Percentiles rank a stretch among this genome's conserved stretches.
Evolutionary conservation across 2,888 invertebrate genomes (phyloP).

Genomic region (Germaria angustata): DNA sequence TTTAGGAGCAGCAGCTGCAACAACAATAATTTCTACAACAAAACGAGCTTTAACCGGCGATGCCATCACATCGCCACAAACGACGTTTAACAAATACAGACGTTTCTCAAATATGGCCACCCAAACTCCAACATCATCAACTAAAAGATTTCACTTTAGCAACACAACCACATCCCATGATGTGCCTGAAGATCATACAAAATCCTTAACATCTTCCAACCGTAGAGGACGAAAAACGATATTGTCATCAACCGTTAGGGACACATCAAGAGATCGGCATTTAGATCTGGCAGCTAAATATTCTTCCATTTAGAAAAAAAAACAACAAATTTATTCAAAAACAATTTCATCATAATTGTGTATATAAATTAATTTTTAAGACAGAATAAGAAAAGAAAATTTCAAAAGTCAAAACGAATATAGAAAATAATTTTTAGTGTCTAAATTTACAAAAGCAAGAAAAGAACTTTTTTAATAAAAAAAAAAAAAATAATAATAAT

Average conservation of each 20-base stretch:
- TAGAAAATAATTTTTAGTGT: conserved; percentile 39
- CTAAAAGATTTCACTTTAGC: conserved; percentile 55
- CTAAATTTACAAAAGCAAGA: conserved; percentile 34
- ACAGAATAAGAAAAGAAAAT: background rate
- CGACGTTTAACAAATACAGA: conserved; percentile 66
- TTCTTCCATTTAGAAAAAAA: conserved; percentile 68
- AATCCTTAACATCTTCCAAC: conserved; percentile 40
- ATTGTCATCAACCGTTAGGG: conserved; percentile 52
- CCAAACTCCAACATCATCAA: conserved; percentile 67
- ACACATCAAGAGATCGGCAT: conserved; percentile 65
- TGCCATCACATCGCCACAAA: conserved; percentile 42
- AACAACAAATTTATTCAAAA: background rate
- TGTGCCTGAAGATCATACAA: background rate
- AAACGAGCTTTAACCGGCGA: conserved; percentile 69
- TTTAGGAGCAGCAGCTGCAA: conserved; percentile 68
- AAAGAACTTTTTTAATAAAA: conserved; percentile 38
- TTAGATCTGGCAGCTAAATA: conserved; percentile 69
- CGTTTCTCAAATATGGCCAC: conserved; percentile 72
- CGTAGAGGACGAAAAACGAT: conserved; percentile 48
- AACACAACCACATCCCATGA: conserved; percentile 21
- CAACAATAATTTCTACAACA: conserved; percentile 43
- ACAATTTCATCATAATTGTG: conserved; percentile 7
- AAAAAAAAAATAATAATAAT: background rate
- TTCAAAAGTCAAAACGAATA: conserved; percentile 9
- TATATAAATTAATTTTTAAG: conserved; percentile 15